Evolutionary conservation across 2,888 invertebrate species (phyloP), one percentile per base, ranked within the genome.

Genomic region (Saturnia japonica): DNA sequence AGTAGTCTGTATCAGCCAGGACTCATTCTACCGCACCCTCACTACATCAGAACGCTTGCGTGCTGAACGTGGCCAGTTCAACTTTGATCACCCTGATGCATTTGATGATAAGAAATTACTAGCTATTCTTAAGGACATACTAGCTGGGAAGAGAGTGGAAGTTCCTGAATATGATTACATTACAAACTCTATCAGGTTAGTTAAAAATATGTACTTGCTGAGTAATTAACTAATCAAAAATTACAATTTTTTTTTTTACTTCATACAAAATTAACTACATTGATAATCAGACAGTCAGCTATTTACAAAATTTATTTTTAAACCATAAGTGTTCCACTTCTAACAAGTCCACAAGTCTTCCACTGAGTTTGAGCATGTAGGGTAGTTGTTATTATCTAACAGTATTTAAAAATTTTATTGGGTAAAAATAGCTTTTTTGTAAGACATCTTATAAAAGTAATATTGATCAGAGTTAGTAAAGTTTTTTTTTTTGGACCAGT

Each of bases 31-130:
- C 91, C 95, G 98, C 70, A 97, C 98, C 73, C 94, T 99, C 68
- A 96, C 96, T 0, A 93, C 96, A 0, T 95, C 96, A 0, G 99
- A 99, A 85, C 96, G 97, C 78, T 90, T 96, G 0, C 96, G 96
- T 77, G 98, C 98, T 3, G 97, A 97, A 73, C 96, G 96, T 70
- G 99, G 99, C 43, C 96, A 97, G 80, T 99, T 97, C 87, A 99
- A 99, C 94, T 99, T 99, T 90, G 99, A 99, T 89, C 99, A 99
- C 93, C 99, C 99, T 0, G 98, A 98, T 89, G 99, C 99, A 0
- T 98, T 99, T 88, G 98, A 99, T 88, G 97, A 98, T 84, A 96
- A 97, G 71, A 94, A 98, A 42, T 96, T 99, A 87, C 94, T 96
- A 68, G 95, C 96, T 68, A 97, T 97, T 0, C 90, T 99, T 66